Evolutionary conservation across 2,888 invertebrate genomes (phyloP), one percentile per base, ranked within the genome.

Genomic region (Adelognathus sp.): DNA sequence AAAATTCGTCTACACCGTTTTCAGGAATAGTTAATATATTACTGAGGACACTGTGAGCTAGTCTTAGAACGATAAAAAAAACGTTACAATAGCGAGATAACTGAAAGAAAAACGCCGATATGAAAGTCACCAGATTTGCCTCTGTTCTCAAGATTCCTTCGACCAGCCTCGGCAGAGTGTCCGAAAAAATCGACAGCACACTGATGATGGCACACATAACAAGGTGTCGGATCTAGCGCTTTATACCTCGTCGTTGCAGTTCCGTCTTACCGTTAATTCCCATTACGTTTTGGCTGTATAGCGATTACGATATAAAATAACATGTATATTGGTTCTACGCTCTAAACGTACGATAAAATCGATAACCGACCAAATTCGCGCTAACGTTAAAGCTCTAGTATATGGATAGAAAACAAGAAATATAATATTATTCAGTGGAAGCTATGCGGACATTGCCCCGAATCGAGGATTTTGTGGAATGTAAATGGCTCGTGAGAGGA

Each of bases 391-490:
- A 71, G 63, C 70, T 70, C 64, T 70, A 63, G 52, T 52, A 52
- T 16, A 52, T 24, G 21, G 21, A 66, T 50, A n/a, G 24, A 18
- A 39, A 29, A 46, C 11, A 7, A 39, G 54, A 11, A 36, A 36
- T 54, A 56, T 56, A 14, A 56, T 33, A 56, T 16, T 56, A 56
- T 31, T 56, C 6, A 33, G 52, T 39, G 36, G 58, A 64, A 64
- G 41, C 54, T 72, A 72, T 63, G 67, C 24, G 77, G 52, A 31
- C 72, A 61, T 72, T 63, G 33, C 52, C 61, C 44, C 50, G 63
- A 72, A 67, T 72, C 24, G 46, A 67, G 58, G 16, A 77, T 63
- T 73, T 73, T 63, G 41, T 77, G 77, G 77, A 77, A 77, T 77
- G 77, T 77, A 67, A 54, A 60, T 61, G 36, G 52, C 54, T 36